phyloP scores from a whole-genome alignment of 2,888 invertebrate genomes.

The Meliscaeva auricollis region DNA sequence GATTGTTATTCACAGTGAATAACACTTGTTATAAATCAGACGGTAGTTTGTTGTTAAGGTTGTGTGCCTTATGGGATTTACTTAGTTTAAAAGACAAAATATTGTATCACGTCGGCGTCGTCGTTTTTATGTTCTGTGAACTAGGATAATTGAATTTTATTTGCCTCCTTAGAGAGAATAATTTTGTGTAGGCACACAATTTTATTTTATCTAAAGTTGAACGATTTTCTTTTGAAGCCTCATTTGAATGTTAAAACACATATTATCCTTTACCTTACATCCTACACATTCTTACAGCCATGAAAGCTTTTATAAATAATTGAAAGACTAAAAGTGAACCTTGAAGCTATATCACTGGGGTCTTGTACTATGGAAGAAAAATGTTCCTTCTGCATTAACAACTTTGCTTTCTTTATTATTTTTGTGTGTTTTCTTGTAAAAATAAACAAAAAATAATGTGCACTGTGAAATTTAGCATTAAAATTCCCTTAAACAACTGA shows the following conservation, averaged over 20 bases:
- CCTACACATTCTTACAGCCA: neutral
- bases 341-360: neutral
- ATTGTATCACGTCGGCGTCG: constrained; percentile 17
- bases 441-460: neutral
- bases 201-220: no score
- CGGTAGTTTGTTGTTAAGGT: neutral
- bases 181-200: neutral
- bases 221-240: neutral
- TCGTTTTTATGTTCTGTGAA: constrained; percentile 7
- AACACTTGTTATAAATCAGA: constrained; percentile 16
- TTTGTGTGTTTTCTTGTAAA: neutral
- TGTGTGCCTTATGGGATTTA: neutral
- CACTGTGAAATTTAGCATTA: neutral
- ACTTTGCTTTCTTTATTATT: neutral
- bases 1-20: constrained; percentile 16
- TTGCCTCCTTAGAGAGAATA: neutral
- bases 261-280: neutral
- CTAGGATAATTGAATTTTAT: constrained; percentile 29
- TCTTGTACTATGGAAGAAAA: neutral
- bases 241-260: neutral
- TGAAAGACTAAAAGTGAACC: neutral
- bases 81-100: neutral
- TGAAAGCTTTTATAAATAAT: constrained; percentile 14
- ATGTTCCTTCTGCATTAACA: no score
- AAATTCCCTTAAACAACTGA: neutral